Conservation (phyloP, 2,888 invertebrate species). For the Bellardia bayeri region DNA sequence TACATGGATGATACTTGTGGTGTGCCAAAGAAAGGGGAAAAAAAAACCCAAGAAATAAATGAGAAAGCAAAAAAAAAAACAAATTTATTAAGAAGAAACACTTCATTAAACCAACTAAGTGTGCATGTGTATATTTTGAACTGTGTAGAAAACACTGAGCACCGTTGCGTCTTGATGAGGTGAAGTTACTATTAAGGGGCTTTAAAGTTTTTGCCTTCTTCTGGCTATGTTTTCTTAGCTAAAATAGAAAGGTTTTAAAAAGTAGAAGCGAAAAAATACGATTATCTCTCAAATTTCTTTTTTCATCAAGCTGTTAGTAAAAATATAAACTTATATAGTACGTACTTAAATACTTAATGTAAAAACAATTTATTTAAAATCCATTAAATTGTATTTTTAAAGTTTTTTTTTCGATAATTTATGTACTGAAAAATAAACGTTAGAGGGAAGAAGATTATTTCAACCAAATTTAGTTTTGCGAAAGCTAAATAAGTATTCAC, state of each 20-base stretch:
- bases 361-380: not conserved
- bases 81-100: conserved; percentile 43
- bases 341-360: not conserved
- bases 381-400: not conserved
- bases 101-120: conserved; percentile 35
- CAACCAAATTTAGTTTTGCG: not conserved
- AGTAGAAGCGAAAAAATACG: not conserved
- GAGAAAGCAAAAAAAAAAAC: not conserved
- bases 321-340: not conserved
- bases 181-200: conserved; percentile 51
- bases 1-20: conserved; percentile 48
- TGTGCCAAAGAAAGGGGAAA: conserved; percentile 19
- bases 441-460: not conserved
- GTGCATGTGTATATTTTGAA: conserved; percentile 7
- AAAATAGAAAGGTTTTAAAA: not conserved
- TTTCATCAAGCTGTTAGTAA: not conserved
- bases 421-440: not conserved
- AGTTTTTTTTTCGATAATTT: not conserved
- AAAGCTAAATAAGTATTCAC: not conserved
- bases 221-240: not conserved
- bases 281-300: conserved; percentile 18
- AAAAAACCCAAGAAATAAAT: not conserved
- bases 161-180: conserved; percentile 17
- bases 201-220: conserved; percentile 36
- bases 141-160: not conserved